A percentile compares a stretch with the other conserved stretches of the same genome.
Evolutionary conservation across 2,888 invertebrate genomes (phyloP).

Genomic region (Nymphalis polychloros): DNA sequence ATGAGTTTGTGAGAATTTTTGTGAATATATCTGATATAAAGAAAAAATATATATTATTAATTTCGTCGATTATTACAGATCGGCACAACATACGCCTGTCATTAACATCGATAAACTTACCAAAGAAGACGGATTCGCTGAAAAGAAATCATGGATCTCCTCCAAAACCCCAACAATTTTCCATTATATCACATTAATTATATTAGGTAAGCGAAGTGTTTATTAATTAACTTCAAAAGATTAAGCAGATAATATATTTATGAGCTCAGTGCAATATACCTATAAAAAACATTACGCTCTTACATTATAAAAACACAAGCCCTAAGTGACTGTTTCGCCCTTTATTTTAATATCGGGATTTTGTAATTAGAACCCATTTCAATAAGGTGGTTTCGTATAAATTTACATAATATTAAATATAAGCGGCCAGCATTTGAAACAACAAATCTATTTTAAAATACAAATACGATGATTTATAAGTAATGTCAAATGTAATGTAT

Average conservation of each 20-base stretch:
- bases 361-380: constrained; percentile 12
- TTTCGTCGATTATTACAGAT: constrained; percentile 34
- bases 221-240: neutral
- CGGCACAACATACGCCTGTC: constrained; percentile 32
- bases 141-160: constrained; percentile 39
- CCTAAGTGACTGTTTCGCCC: neutral
- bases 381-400: constrained; percentile 17
- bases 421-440: neutral
- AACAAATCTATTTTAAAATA: constrained; percentile 6
- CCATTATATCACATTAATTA: constrained; percentile 46
- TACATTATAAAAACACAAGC: neutral
- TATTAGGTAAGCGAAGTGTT: constrained; percentile 47
- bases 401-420: constrained; percentile 12
- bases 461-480: constrained; percentile 2
- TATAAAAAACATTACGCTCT: no score
- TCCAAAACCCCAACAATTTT: constrained; percentile 33
- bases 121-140: constrained; percentile 37
- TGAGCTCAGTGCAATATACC: no score
- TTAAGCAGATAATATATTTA: no score
- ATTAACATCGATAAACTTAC: constrained; percentile 37
- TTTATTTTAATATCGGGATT: constrained; percentile 12
- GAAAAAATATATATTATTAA: neutral
- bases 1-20: constrained; percentile 48
- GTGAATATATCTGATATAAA: neutral
- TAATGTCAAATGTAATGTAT: constrained; percentile 3